Base-by-base conservation (phyloP, 2,113 vertebrate species). In the Gopherus flavomarginatus region DNA sequence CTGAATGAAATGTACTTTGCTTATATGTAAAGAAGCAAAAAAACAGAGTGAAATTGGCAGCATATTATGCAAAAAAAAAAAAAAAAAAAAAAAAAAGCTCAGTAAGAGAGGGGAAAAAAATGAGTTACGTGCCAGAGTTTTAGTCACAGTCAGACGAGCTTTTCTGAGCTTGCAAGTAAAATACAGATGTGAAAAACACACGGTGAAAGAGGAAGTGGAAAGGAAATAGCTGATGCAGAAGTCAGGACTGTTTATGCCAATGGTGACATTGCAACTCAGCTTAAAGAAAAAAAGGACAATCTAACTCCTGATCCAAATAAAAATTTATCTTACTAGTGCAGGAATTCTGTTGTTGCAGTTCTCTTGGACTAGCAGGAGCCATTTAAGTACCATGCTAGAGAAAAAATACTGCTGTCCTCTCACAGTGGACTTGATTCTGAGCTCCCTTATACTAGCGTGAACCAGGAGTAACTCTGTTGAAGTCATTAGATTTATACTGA, bases 151-250 rank as follows among this genome's bases (percentile, higher is more conserved):
- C 89, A 94, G 92, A 97, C 83, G 94, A 96, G 95, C 94, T 97
- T 96, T 97, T 97, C 96, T 97, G 96, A 97, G 94, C 65, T 96
- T 96, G 91, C 89, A 96, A 97, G 94, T 89, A 96, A 89, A 92
- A 72, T 9, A 94, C 92, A 96, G 97, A 97, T 97, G 95, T 92
- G 92, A 97, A 97, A 97, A 97, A 94, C 95, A 95, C 0, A 1
- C 92, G 86, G 92, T 96, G 91, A 82, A 92, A 90, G 80, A 96
- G 97, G 96, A 97, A 97, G 93, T 47, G 2, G 93, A 97, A 96
- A 96, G 96, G 96, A 97, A 97, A 97, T 96, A 97, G 93, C 89
- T 96, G 92, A 95, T 96, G 93, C 93, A 97, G 95, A 96, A 97
- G 93, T 96, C 91, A 93, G 77, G 91, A 47, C 75, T 97, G 89